These are phyloP conservation scores for Alloplasta piceator DNA, from an alignment of 2,888 invertebrate species.

Conservation along the genomic window DNA sequence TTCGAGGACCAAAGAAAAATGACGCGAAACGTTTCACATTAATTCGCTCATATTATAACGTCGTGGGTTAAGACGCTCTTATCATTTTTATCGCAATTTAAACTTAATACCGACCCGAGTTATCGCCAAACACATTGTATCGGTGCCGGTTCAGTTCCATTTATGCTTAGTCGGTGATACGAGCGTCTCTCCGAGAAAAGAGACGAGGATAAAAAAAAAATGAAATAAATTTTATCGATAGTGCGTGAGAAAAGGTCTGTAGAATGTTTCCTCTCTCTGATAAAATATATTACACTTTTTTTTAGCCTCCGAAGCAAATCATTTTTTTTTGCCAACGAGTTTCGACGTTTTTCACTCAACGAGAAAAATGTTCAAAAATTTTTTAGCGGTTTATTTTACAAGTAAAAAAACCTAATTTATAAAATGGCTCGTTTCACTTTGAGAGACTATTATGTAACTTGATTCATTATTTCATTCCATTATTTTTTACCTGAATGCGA, in stretches of 20 bases:
- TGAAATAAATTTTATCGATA: conserved; percentile 8
- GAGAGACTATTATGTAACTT: not conserved
- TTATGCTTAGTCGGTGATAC: conserved; percentile 52
- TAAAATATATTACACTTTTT: no score
- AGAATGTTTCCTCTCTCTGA: not conserved
- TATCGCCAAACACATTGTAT: conserved; percentile 61
- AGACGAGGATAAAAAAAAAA: conserved; percentile 6
- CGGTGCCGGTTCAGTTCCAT: conserved; percentile 45
- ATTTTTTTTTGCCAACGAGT: not conserved
- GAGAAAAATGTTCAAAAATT: no score
- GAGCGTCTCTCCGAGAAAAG: conserved; percentile 9
- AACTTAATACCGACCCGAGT: conserved; percentile 64
- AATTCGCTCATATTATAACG: not conserved
- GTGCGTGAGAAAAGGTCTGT: conserved; percentile 1
- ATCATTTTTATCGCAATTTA: conserved; percentile 68
- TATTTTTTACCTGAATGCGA: conserved; percentile 2
- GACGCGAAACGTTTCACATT: conserved; percentile 14
- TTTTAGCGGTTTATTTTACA: no score
- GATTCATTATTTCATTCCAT: not conserved
- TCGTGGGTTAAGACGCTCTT: conserved; percentile 40
- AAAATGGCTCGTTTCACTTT: not conserved
- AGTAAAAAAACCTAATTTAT: no score
- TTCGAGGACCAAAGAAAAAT: not conserved
- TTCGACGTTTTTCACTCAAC: not conserved
- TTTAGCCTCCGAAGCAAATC: not conserved